Base-by-base conservation (phyloP, 2,888 invertebrate genomes). In the Aphelenchoides bicaudatus region DNA sequence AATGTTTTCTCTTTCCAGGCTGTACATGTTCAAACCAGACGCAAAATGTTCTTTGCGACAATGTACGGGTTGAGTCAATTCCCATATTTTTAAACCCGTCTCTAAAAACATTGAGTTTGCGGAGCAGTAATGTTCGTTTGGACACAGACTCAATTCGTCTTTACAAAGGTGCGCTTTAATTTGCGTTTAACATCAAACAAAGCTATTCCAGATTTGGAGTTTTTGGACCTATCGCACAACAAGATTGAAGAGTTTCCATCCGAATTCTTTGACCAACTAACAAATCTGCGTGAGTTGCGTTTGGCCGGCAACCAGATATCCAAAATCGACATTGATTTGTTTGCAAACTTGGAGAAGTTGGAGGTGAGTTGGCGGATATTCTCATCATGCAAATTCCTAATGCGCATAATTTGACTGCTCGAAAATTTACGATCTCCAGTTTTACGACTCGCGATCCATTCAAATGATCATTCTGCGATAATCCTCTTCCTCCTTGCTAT, bases 241-340 rank as follows among this genome's bases (percentile, higher is more conserved):
- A 27, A 16, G 6, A 63, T 60, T 43, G 16, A 30, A 16, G 63
- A 63, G 25, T 25, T 60, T n/a, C 61, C 61, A 19, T 28, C 53
- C 6, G 30, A 39, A 27, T 64, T 63, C 47, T 51, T 60, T 29
- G 61, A 63, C 31, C 47, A 59, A 23, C 61, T 58, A 30, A 28
- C 48, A 16, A 19, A 61, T 10, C 25, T 58, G n/a, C 23, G 29
- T 10, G 39, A 63, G 10, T 25, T 58, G 8, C 58, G 39, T n/a
- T 29, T 58, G 21, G 16, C 10, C 16, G 19, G 21, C 21, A 58
- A 58, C 16, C 49, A 21, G 8, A 6, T 51, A 5, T 6, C 5
- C 13, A 4, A 13, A 27, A 21, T 56, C 28, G 56, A 56, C 19
- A 23, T 23, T 31, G 38, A 56, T 25, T 8, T 30, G 25, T 58